These are phyloP conservation scores for Taenioides sp. DNA, from an alignment of 2,797 vertebrate species.

Conservation along the genomic window DNA sequence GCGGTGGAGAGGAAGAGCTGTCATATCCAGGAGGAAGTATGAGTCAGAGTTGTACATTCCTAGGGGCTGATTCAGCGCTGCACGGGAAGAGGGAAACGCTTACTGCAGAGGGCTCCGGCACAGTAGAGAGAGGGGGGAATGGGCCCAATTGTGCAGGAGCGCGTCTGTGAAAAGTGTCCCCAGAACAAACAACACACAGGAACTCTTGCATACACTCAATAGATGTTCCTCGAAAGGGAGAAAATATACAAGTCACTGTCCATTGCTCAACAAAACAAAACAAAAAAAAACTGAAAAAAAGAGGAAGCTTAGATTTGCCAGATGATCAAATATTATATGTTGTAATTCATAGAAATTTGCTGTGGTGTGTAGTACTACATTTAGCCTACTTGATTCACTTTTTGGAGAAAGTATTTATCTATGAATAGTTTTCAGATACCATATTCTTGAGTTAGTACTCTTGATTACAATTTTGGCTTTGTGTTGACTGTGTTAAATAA, in stretches of 20 bases:
- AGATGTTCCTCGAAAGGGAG: slow-evolving; percentile 1
- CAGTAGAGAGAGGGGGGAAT: slow-evolving; percentile 26
- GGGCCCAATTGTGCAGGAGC: slow-evolving; percentile 36
- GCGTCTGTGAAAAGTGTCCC: slow-evolving; percentile 42
- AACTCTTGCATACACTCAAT: neutral
- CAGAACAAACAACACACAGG: neutral
- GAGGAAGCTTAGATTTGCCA: neutral
- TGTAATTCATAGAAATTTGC: neutral
- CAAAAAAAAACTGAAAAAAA: neutral
- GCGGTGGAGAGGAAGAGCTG: slow-evolving; percentile 90
- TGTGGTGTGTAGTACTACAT: too few relatives aligned
- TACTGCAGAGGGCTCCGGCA: too few relatives aligned
- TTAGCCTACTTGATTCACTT: too few relatives aligned
- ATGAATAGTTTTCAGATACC: too few relatives aligned
- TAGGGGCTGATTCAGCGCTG: slow-evolving; percentile 90
- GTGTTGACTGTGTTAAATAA: too few relatives aligned
- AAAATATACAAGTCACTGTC: slow-evolving; percentile 18
- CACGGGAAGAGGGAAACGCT: slow-evolving; percentile 17
- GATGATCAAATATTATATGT: neutral
- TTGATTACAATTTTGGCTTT: too few relatives aligned
- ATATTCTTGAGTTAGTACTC: too few relatives aligned
- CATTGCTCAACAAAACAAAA: slow-evolving; percentile 15
- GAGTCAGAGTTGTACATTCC: slow-evolving; percentile 91
- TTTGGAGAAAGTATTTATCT: too few relatives aligned
- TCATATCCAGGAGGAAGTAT: slow-evolving; percentile 97